Conservation (phyloP, 2,113 vertebrate genomes). For the Boleophthalmus pectinirostris region DNA sequence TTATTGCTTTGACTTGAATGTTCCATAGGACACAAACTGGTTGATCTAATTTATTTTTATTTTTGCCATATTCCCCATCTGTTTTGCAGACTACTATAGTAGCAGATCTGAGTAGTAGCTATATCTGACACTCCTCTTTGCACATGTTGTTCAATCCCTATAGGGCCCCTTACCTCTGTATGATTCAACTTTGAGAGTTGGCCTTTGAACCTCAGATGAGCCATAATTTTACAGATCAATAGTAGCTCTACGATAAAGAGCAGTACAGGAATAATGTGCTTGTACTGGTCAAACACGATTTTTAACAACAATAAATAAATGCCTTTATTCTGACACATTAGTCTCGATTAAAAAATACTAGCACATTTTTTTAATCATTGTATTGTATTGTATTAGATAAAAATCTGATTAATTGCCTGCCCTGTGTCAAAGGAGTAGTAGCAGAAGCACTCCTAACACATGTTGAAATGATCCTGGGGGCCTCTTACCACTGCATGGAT, state of each 20-base stretch:
- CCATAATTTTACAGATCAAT: background rate
- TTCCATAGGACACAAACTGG: too few relatives aligned
- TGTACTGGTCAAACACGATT: too few relatives aligned
- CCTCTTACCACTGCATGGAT: background rate
- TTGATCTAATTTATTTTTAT: too few relatives aligned
- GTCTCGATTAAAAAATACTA: too few relatives aligned
- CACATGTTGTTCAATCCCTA: too few relatives aligned
- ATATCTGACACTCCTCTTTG: background rate
- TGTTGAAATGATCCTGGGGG: constrained; percentile 4
- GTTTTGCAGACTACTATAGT: background rate
- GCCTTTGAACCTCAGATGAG: background rate
- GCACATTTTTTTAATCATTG: too few relatives aligned
- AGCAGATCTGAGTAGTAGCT: background rate
- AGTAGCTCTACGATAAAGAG: background rate
- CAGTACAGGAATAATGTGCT: background rate
- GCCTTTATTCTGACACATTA: too few relatives aligned
- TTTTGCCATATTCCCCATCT: background rate
- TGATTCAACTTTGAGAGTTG: background rate
- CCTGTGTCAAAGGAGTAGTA: background rate
- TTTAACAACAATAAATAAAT: too few relatives aligned
- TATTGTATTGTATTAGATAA: background rate
- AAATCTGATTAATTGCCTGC: background rate
- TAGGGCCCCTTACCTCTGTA: too few relatives aligned
- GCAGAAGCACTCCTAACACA: background rate
- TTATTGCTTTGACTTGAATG: too few relatives aligned